A percentile compares a stretch with the other conserved stretches of the same genome.
These are phyloP conservation scores for Butorides virescens DNA, from an alignment of 2,113 vertebrate genomes.

Conservation along the genomic window DNA sequence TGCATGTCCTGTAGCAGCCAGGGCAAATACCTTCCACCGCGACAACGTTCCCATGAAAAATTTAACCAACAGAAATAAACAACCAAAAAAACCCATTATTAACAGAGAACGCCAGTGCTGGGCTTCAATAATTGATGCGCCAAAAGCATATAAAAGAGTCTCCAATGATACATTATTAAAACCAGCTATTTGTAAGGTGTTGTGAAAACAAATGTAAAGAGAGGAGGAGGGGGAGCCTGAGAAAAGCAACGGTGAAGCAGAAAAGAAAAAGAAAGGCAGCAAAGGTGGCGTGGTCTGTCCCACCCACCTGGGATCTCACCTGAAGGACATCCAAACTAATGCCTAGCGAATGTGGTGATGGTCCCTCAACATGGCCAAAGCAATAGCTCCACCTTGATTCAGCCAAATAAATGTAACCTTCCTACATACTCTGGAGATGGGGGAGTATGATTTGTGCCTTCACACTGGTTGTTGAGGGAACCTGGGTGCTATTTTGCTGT, in stretches of 20 bases:
- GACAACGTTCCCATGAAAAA: background rate
- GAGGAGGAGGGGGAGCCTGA: background rate
- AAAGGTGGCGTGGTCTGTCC: background rate
- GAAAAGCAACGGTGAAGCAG: background rate
- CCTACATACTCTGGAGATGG: background rate
- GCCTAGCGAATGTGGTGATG: fast-evolving
- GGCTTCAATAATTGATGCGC: conserved; percentile 62
- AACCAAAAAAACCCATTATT: conserved; percentile 10
- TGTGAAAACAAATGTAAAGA: conserved; percentile 41
- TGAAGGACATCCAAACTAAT: background rate
- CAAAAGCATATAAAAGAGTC: conserved; percentile 14
- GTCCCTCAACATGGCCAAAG: background rate
- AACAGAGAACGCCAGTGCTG: background rate
- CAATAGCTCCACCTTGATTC: background rate
- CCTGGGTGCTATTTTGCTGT: background rate
- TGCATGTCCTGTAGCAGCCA: background rate
- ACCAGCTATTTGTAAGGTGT: conserved; percentile 46
- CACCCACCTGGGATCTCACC: background rate
- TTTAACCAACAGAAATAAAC: background rate
- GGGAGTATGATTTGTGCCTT: background rate
- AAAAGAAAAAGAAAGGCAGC: background rate
- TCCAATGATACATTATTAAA: conserved; percentile 62
- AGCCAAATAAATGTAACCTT: background rate
- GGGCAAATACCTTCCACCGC: background rate
- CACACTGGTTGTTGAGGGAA: background rate